Percentiles rank a stretch among this genome's conserved stretches.
Evolutionary conservation across 1,140 invertebrate genomes (phyloP).

Genomic region (Berghia stephanieae): DNA sequence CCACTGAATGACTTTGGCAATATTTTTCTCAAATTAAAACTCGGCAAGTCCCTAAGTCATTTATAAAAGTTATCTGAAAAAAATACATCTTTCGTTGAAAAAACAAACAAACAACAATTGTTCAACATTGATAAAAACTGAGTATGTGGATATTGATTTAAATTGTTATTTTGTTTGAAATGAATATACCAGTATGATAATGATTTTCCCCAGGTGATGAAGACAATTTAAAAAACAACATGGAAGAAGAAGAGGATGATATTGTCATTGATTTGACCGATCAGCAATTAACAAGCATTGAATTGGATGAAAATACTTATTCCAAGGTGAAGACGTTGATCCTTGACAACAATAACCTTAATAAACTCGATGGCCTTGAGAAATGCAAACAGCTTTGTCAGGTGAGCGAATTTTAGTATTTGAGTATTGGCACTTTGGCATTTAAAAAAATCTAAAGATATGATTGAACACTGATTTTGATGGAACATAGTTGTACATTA

Average conservation of each 20-base stretch:
- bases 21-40: too few species aligned
- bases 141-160: too few species aligned
- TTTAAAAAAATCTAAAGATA: not conserved
- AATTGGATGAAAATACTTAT: constrained; percentile 64
- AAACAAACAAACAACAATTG: too few species aligned
- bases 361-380: constrained; percentile 86
- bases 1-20: too few species aligned
- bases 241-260: constrained; percentile 43
- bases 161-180: too few species aligned
- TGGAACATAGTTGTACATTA: not conserved
- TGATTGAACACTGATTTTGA: not conserved
- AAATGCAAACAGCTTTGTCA: constrained; percentile 82
- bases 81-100: too few species aligned
- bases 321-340: constrained; percentile 75
- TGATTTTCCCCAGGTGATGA: not conserved
- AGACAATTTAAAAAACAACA: not conserved
- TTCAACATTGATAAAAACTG: too few species aligned
- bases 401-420: constrained; percentile 67
- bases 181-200: too few species aligned
- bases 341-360: constrained; percentile 86
- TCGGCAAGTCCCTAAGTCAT: too few species aligned
- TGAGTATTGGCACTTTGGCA: not conserved
- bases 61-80: too few species aligned
- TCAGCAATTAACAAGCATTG: constrained; percentile 65
- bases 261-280: constrained; percentile 65